These are phyloP conservation scores for Drosophila aldrichi DNA, from an alignment of 2,888 invertebrate genomes.

Conservation along the genomic window DNA sequence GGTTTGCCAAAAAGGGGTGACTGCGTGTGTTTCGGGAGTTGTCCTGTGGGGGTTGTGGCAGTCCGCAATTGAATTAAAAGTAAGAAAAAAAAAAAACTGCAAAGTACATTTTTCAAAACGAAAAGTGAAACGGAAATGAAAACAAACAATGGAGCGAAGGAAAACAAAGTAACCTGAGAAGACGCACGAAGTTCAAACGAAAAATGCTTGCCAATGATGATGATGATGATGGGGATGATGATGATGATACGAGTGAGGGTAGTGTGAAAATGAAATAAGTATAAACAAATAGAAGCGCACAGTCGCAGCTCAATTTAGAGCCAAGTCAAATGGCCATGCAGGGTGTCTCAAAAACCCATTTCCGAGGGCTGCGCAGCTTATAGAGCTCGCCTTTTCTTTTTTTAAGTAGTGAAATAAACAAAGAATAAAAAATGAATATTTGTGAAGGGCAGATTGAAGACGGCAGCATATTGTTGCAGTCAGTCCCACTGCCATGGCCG, in stretches of 20 bases:
- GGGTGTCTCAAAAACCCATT: constrained; percentile 6
- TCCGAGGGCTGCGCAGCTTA: constrained; percentile 16
- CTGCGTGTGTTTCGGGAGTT: constrained; percentile 11
- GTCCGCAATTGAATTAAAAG: constrained; percentile 71
- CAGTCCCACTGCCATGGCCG: not conserved
- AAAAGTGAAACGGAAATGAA: constrained; percentile 77
- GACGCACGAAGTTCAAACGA: constrained; percentile 64
- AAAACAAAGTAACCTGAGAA: constrained; percentile 79
- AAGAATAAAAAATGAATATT: constrained; percentile 7
- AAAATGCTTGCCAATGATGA: constrained; percentile 44
- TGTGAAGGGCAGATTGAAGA: constrained; percentile 17
- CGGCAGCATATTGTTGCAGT: constrained; percentile 46
- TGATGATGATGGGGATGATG: constrained; percentile 25
- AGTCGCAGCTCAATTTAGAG: constrained; percentile 58
- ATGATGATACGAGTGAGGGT: constrained; percentile 39
- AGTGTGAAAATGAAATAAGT: constrained; percentile 79
- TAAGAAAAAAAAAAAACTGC: constrained; percentile 35
- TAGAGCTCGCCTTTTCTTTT: constrained; percentile 31
- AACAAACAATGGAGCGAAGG: constrained; percentile 70
- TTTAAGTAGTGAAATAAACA: constrained; percentile 26
- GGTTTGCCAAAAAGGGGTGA: constrained; percentile 55
- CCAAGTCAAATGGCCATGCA: constrained; percentile 58
- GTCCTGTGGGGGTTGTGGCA: constrained; percentile 57
- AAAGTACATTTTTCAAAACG: constrained; percentile 67
- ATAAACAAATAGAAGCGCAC: constrained; percentile 71